Percentiles rank a stretch among this genome's conserved stretches.
Conservation (phyloP, 2,888 invertebrate genomes). For the Apamea monoglypha region DNA sequence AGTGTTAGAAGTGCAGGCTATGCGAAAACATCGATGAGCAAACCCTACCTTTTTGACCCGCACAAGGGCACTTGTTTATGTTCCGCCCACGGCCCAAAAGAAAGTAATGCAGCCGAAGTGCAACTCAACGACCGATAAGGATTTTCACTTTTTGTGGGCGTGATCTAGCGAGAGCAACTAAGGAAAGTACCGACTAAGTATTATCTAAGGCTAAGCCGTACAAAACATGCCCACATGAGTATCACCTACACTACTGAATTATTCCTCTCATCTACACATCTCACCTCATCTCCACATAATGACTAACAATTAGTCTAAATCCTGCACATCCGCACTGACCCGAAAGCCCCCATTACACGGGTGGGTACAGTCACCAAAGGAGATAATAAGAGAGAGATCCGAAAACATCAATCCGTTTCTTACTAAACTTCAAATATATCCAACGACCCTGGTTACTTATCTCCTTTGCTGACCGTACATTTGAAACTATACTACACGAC, state of each 20-base stretch:
- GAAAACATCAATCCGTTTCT: no score
- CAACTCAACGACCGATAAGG: neutral
- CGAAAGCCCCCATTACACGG: constrained; percentile 70
- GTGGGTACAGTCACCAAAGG: constrained; percentile 52
- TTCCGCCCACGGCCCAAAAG: no score
- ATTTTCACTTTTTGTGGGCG: neutral
- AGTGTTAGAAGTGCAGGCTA: neutral
- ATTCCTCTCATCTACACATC: constrained; percentile 46
- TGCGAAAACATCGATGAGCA: neutral
- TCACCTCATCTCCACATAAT: constrained; percentile 65
- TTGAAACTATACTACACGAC: constrained; percentile 67
- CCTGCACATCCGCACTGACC: constrained; percentile 68
- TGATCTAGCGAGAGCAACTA: neutral
- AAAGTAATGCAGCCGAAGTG: neutral
- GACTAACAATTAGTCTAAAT: constrained; percentile 71
- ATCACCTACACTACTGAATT: constrained; percentile 15
- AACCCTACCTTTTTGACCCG: neutral
- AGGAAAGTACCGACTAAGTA: neutral
- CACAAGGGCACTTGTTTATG: no score
- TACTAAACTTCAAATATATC: no score
- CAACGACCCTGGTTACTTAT: no score
- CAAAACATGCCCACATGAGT: constrained; percentile 21
- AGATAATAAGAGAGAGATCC: no score
- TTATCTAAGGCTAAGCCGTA: constrained; percentile 8
- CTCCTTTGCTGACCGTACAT: constrained; percentile 38